phyloP scores from a whole-genome alignment of 2,888 invertebrate genomes.

The Oligia latruncula region DNA sequence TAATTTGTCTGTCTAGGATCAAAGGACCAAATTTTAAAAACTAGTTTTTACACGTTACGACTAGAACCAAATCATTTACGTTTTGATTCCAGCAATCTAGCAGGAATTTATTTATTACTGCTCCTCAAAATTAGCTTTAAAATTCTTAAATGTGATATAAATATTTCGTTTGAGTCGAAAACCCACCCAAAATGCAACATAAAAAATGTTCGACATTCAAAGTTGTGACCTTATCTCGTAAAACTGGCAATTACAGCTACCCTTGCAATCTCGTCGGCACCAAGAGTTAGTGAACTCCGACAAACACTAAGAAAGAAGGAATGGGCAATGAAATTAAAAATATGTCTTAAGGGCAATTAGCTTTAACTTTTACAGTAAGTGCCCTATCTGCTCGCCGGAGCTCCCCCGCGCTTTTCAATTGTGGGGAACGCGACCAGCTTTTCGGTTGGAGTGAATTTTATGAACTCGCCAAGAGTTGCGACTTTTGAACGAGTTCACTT shows the following conservation, averaged over 20 bases:
- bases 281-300: conserved; percentile 84
- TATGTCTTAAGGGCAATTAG: conserved; percentile 91
- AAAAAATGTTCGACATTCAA: conserved; percentile 88
- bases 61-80: conserved; percentile 23
- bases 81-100: conserved; percentile 34
- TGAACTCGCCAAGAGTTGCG: conserved; percentile 84
- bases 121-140: conserved; percentile 28
- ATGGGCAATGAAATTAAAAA: conserved; percentile 91
- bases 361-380: conserved; percentile 90
- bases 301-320: conserved; percentile 88
- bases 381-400: conserved; percentile 84
- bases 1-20: conserved; percentile 27
- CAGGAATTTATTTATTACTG: conserved; percentile 31
- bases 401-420: conserved; percentile 89
- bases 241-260: conserved; percentile 88
- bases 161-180: conserved; percentile 54
- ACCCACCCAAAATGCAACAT: conserved; percentile 75
- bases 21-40: conserved; percentile 21
- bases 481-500: conserved; percentile 83
- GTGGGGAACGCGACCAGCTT: conserved; percentile 86
- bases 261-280: conserved; percentile 81
- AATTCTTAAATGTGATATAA: conserved; percentile 55
- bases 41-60: conserved; percentile 25
- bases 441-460: conserved; percentile 87
- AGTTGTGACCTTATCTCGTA: conserved; percentile 89